Percentiles rank a stretch among this genome's conserved stretches.
Conservation (phyloP, 2,888 invertebrate genomes). For the Hemistola chrysoprasaria region DNA sequence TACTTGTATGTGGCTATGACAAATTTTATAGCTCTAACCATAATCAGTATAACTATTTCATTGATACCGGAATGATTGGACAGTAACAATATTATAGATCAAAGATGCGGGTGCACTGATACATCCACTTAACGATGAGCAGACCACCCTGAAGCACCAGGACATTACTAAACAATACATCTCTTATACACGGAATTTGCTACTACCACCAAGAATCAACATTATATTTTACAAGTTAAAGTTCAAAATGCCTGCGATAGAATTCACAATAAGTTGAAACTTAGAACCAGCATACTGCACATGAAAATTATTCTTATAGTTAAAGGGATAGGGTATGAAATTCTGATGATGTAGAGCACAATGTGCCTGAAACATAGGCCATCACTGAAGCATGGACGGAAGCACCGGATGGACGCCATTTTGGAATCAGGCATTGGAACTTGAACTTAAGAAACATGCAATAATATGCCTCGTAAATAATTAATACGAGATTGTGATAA, state of each 20-base stretch:
- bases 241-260: neutral
- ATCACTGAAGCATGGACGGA: conserved; percentile 28
- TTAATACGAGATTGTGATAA: too few species aligned
- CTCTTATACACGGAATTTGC: conserved; percentile 15
- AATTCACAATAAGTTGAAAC: neutral
- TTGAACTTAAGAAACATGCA: conserved; percentile 17
- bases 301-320: conserved; percentile 1
- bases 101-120: conserved; percentile 30
- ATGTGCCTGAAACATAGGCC: conserved; percentile 19
- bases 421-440: conserved; percentile 24
- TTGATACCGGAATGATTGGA: conserved; percentile 6
- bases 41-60: conserved; percentile 3
- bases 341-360: conserved; percentile 1
- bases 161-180: conserved; percentile 28
- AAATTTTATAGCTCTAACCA: too few species aligned
- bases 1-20: too few species aligned
- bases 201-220: neutral
- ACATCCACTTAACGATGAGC: conserved; percentile 23
- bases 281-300: neutral
- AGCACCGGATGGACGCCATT: conserved; percentile 24
- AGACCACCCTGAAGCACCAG: conserved; percentile 30
- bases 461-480: neutral
- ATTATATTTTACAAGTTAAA: neutral
- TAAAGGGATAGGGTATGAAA: neutral
- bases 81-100: conserved; percentile 16